Conservation (phyloP, 2,888 invertebrate species). For the Agonopterix subpropinquella region DNA sequence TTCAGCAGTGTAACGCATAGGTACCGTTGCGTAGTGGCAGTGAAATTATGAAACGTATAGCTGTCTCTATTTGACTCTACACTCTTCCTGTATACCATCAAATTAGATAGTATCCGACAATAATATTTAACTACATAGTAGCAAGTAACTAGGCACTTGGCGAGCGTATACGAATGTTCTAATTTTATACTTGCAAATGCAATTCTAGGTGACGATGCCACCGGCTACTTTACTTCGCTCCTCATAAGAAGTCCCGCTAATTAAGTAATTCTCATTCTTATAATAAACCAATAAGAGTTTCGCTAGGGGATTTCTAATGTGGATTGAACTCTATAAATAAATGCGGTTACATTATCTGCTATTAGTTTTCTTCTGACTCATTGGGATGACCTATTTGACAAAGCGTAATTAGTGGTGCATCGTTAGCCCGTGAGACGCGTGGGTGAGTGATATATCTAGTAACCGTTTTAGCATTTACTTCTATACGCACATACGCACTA, state of each 20-base stretch:
- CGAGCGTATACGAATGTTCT: conserved; percentile 15
- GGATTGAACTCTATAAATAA: conserved; percentile 33
- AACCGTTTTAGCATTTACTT: no score
- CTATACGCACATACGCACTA: no score
- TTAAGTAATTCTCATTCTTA: no score
- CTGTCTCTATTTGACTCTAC: conserved; percentile 16
- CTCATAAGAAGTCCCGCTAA: no score
- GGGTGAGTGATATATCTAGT: background rate
- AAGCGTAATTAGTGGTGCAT: conserved; percentile 3
- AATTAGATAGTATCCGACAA: conserved; percentile 30
- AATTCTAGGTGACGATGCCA: conserved; percentile 43
- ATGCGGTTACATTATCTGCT: conserved; percentile 35
- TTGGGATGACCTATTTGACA: conserved; percentile 16
- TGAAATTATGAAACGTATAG: no score
- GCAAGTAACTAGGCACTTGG: conserved; percentile 6
- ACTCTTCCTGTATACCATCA: conserved; percentile 22
- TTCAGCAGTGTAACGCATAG: no score
- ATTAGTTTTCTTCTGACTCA: conserved; percentile 37
- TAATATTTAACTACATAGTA: conserved; percentile 10
- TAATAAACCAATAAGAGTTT: no score
- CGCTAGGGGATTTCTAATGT: background rate
- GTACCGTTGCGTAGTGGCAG: no score
- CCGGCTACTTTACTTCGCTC: conserved; percentile 1
- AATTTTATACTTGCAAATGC: conserved; percentile 42
- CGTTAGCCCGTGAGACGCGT: conserved; percentile 2